Conservation (phyloP, 2,797 vertebrate genomes). For the Anableps anableps region DNA sequence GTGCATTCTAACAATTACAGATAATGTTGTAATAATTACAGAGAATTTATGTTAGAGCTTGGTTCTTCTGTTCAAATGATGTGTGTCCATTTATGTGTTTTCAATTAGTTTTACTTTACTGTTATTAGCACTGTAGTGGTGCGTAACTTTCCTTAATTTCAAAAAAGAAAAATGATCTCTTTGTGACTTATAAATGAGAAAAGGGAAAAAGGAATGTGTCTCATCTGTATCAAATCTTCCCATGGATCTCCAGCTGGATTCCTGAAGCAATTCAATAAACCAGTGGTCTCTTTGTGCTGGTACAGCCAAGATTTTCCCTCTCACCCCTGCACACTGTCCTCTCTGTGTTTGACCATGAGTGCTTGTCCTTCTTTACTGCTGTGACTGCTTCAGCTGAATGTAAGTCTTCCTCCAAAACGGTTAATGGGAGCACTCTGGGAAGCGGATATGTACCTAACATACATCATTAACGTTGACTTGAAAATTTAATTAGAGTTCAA, state of each 20-base stretch:
- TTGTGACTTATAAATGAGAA: not conserved
- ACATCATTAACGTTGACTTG: not conserved
- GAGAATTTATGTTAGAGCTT: constrained; percentile 29
- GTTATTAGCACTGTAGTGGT: constrained; percentile 23
- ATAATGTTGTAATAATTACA: constrained; percentile 36
- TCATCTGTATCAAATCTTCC: not conserved
- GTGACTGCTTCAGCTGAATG: not conserved
- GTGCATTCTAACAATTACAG: not conserved
- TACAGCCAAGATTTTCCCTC: not conserved
- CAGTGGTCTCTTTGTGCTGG: not conserved
- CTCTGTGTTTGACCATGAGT: not conserved
- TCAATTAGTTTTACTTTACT: constrained; percentile 23
- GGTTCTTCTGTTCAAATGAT: constrained; percentile 7
- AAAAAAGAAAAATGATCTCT: constrained; percentile 15
- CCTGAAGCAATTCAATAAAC: not conserved
- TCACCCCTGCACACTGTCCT: not conserved
- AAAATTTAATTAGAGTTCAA: not conserved
- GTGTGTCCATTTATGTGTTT: constrained; percentile 18
- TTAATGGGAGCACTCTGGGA: not conserved
- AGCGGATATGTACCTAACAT: not conserved
- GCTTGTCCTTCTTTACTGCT: not conserved
- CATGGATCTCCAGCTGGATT: too few species aligned
- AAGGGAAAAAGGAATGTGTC: not conserved
- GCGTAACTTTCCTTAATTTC: constrained; percentile 21
- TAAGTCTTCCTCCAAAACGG: not conserved